phyloP scores from a whole-genome alignment of 1,140 invertebrate species.

The Neoseiulus cucumeris region DNA sequence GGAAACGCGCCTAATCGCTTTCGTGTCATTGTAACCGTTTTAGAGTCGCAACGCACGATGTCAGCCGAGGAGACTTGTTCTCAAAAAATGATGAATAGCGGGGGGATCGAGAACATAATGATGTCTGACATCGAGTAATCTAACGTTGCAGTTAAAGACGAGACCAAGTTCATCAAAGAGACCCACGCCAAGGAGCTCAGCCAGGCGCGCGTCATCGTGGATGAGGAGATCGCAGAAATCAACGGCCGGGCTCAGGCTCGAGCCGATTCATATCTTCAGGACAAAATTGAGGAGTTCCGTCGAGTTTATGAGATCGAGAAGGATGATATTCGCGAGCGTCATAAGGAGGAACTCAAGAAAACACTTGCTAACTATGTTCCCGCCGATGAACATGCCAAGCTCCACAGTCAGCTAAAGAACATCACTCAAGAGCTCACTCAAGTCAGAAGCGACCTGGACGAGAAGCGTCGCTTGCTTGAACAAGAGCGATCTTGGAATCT shows the following conservation, averaged over 20 bases:
- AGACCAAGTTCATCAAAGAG: neutral
- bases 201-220: neutral
- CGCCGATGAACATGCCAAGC: neutral
- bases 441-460: neutral
- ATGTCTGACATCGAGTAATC: too few species aligned
- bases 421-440: neutral
- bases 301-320: conserved; percentile 5
- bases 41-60: too few species aligned
- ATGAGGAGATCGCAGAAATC: neutral
- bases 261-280: neutral
- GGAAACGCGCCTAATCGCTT: too few species aligned
- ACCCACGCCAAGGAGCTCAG: neutral
- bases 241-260: neutral
- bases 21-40: too few species aligned
- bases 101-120: too few species aligned
- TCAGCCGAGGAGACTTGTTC: too few species aligned
- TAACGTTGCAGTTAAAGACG: neutral
- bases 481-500: neutral
- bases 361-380: neutral
- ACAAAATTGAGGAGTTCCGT: neutral
- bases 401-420: neutral
- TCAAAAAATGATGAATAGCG: too few species aligned
- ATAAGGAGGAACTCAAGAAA: neutral
- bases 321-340: neutral
- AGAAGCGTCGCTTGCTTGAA: neutral